Percentiles rank a stretch among this genome's conserved stretches.
phyloP scores from a whole-genome alignment of 2,113 vertebrate species.

The Climacteris rufus region DNA sequence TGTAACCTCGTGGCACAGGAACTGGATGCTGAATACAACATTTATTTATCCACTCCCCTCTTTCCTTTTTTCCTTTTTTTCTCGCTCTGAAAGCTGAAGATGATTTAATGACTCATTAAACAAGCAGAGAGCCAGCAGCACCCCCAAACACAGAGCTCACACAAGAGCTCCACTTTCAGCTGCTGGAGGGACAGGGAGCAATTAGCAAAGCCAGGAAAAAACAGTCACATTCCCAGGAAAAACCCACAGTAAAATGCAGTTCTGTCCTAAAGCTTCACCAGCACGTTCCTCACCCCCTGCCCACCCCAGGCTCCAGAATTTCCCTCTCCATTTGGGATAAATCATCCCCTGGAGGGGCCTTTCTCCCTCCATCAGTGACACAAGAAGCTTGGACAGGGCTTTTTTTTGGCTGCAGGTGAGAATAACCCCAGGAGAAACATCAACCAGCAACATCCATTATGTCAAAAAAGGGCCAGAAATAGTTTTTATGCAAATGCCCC shows the following conservation, averaged over 20 bases:
- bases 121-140: background rate
- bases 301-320: background rate
- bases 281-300: background rate
- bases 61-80: background rate
- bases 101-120: slow-evolving; percentile 30
- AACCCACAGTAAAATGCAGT: accelerated
- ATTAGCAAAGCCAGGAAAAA: background rate
- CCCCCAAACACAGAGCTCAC: background rate
- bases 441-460: background rate
- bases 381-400: background rate
- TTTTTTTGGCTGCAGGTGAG: background rate
- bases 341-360: background rate
- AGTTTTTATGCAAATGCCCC: slow-evolving; percentile 25
- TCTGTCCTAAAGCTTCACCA: background rate
- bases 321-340: background rate
- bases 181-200: background rate
- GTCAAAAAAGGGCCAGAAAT: background rate
- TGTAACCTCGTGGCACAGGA: background rate
- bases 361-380: background rate
- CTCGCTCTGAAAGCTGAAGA: slow-evolving; percentile 11
- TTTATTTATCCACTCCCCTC: background rate
- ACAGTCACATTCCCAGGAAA: background rate
- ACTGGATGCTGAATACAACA: background rate
- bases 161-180: background rate
- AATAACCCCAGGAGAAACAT: background rate